These are phyloP conservation scores for Sipha flava DNA, from an alignment of 1,140 invertebrate species.

Conservation along the genomic window DNA sequence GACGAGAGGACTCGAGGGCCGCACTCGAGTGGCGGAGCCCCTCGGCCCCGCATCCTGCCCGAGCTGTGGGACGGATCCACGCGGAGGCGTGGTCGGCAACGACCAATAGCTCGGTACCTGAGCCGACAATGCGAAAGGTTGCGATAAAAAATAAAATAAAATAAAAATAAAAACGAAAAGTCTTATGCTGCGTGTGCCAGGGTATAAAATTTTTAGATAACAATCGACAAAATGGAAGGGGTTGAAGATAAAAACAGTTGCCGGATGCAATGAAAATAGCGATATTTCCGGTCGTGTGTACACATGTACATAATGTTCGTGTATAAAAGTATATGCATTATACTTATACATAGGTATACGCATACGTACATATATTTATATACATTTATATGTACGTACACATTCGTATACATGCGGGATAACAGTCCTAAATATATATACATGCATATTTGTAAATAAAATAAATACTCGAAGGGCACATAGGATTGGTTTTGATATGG, in stretches of 20 bases:
- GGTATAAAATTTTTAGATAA: not conserved
- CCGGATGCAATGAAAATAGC: not conserved
- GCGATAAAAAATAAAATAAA: not conserved
- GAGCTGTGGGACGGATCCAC: not conserved
- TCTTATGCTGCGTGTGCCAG: not conserved
- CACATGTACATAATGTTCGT: not conserved
- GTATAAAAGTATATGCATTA: too few species aligned
- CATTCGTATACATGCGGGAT: not conserved
- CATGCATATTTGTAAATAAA: too few species aligned
- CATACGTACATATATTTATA: not conserved
- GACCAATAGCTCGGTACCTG: slow-evolving; percentile 17
- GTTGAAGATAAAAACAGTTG: slow-evolving; percentile 2
- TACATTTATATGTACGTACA: not conserved
- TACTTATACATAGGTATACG: too few species aligned
- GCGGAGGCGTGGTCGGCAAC: not conserved
- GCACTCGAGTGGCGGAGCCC: not conserved
- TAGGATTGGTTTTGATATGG: slow-evolving; percentile 10
- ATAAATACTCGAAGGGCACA: not conserved
- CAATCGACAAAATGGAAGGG: not conserved
- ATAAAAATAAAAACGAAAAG: not conserved
- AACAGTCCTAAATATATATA: not conserved
- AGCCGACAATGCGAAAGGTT: slow-evolving; percentile 8
- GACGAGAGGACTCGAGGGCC: slow-evolving; percentile 31
- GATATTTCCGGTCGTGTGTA: slow-evolving; percentile 1
- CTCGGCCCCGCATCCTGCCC: slow-evolving; percentile 1